These are phyloP conservation scores for Tenthredo mesomela DNA, from an alignment of 2,888 invertebrate genomes.

Conservation along the genomic window DNA sequence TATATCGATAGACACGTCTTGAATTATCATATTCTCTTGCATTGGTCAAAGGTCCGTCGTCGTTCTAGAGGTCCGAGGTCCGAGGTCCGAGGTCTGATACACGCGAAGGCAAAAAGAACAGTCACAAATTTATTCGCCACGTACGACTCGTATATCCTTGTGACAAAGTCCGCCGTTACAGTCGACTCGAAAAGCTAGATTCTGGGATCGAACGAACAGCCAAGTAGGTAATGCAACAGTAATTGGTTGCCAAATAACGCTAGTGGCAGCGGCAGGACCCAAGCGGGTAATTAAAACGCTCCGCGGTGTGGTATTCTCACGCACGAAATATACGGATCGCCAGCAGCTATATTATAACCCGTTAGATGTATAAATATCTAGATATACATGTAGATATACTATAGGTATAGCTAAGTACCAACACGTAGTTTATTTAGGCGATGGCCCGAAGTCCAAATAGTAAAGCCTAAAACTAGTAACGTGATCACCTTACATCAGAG, in stretches of 20 bases:
- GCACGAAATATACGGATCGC: background rate
- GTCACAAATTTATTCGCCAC: background rate
- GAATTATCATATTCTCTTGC: conserved; percentile 26
- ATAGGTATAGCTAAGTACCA: background rate
- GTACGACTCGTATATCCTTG: conserved; percentile 27
- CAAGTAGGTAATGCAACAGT: background rate
- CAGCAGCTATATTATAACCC: background rate
- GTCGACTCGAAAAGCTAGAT: conserved; percentile 13
- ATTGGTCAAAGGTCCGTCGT: conserved; percentile 23
- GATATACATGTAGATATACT: background rate
- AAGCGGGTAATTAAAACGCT: background rate
- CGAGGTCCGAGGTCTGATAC: conserved; percentile 25
- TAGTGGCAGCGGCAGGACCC: background rate
- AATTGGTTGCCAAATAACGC: conserved; percentile 4
- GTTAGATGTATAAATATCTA: background rate
- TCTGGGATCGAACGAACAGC: conserved; percentile 6
- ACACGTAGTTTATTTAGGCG: background rate
- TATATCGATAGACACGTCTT: background rate
- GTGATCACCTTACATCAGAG: background rate
- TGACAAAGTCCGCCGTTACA: conserved; percentile 24
- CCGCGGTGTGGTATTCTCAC: background rate
- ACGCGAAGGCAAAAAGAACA: background rate
- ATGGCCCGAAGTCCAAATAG: background rate
- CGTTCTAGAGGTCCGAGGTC: background rate
- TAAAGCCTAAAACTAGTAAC: background rate